phyloP scores from a whole-genome alignment of 2,888 invertebrate species.

The Aporophyla lueneburgensis region DNA sequence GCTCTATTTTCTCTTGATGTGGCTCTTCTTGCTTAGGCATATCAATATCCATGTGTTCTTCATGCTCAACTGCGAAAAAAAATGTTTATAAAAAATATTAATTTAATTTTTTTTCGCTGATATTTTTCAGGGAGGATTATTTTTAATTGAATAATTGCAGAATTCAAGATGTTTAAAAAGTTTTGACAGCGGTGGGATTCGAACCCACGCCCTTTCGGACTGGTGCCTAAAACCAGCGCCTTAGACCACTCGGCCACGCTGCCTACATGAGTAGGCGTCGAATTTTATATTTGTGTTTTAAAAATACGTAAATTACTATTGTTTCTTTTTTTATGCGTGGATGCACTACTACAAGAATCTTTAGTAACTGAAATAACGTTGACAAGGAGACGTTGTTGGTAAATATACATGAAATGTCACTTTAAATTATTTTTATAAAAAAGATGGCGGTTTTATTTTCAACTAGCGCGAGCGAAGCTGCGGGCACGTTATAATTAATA shows the following conservation, averaged over 20 bases:
- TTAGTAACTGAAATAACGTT: neutral
- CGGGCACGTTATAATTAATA: no score
- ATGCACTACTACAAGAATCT: neutral
- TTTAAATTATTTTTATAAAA: neutral
- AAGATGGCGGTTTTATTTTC: neutral
- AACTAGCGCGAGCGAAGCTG: no score
- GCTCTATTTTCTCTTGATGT: slow-evolving; percentile 83
- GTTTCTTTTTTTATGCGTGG: no score
- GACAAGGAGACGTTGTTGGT: neutral
- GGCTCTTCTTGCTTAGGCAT: slow-evolving; percentile 65
- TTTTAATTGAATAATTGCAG: neutral
- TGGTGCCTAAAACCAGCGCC: slow-evolving; percentile 94
- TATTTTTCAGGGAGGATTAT: neutral
- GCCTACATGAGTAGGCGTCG: slow-evolving; percentile 70
- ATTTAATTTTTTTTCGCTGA: fast-evolving
- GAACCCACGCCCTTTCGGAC: slow-evolving; percentile 94
- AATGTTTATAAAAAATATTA: neutral
- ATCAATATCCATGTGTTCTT: slow-evolving; percentile 77
- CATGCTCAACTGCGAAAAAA: slow-evolving; percentile 71
- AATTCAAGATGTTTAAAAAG: slow-evolving; percentile 67
- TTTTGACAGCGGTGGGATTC: slow-evolving; percentile 92
- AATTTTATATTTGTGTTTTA: slow-evolving; percentile 20
- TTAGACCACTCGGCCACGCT: slow-evolving; percentile 94
- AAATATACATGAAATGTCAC: neutral
- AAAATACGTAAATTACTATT: neutral